Evolutionary conservation across 1,140 invertebrate genomes (phyloP).

Genomic region (Bradysia coprophila): DNA sequence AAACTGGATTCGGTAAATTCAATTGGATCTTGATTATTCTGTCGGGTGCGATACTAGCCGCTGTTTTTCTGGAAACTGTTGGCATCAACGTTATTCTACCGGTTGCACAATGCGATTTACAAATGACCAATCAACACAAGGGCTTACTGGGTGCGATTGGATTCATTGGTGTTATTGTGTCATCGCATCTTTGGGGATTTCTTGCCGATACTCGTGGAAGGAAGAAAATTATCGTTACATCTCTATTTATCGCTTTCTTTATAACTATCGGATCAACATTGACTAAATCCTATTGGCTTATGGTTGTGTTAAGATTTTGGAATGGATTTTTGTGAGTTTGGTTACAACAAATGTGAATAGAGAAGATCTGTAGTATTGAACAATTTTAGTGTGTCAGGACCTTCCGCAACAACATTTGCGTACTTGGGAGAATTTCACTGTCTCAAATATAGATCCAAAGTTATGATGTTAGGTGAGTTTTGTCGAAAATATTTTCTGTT

Average conservation of each 20-base stretch:
- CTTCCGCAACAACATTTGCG: too few relatives aligned
- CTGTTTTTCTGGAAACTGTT: conserved; percentile 37
- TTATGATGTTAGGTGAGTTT: not conserved
- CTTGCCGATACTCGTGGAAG: too few relatives aligned
- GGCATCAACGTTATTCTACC: conserved; percentile 42
- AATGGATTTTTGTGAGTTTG: too few relatives aligned
- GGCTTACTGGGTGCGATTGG: conserved; percentile 38
- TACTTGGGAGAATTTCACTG: too few relatives aligned
- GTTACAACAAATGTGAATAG: too few relatives aligned
- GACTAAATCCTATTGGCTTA: conserved; percentile 28
- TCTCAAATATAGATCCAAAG: too few relatives aligned
- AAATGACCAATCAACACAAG: conserved; percentile 33
- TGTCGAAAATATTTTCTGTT: not conserved
- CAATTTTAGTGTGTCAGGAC: too few relatives aligned
- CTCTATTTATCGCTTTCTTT: too few relatives aligned
- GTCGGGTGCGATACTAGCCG: conserved; percentile 30
- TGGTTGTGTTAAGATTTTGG: conserved; percentile 30
- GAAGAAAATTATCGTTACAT: too few relatives aligned
- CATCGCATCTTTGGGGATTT: too few relatives aligned
- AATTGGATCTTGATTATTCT: conserved; percentile 36
- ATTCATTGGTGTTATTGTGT: conserved; percentile 33
- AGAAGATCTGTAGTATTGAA: too few relatives aligned
- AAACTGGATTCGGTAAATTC: too few relatives aligned
- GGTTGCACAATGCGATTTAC: conserved; percentile 46
- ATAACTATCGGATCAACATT: conserved; percentile 27